Conservation (phyloP, 2,797 vertebrate species). For the Morelia viridis region DNA sequence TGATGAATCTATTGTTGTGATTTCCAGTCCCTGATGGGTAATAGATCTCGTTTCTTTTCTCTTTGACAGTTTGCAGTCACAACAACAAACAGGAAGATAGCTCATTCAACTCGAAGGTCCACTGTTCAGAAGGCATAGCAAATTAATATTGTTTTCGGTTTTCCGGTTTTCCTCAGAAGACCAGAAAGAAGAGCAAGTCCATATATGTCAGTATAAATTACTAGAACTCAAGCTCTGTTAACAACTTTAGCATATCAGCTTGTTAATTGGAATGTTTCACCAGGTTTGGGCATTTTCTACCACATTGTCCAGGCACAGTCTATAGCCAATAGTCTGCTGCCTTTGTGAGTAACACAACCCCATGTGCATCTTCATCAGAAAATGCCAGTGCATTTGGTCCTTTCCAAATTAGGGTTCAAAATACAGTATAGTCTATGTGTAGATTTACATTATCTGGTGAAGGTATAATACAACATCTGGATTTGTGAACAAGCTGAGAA, state of each 20-base stretch:
- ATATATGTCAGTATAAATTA: slow-evolving; percentile 22
- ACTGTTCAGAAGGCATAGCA: background rate
- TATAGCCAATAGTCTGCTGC: background rate
- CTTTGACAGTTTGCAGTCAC: background rate
- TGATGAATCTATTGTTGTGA: background rate
- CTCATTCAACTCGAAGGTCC: background rate
- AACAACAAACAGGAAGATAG: background rate
- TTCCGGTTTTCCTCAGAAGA: background rate
- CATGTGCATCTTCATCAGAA: background rate
- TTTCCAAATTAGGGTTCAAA: background rate
- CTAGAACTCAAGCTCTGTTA: background rate
- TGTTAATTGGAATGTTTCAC: slow-evolving; percentile 1
- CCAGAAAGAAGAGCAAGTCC: slow-evolving; percentile 10
- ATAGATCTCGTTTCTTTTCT: background rate
- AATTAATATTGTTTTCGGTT: background rate
- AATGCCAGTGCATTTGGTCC: background rate
- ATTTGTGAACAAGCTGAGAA: background rate
- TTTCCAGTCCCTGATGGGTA: background rate
- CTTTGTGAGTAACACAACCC: background rate
- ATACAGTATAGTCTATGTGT: background rate
- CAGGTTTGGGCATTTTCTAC: background rate
- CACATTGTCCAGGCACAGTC: background rate
- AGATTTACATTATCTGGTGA: background rate
- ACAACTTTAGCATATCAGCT: slow-evolving; percentile 7
- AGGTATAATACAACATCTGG: background rate